phyloP scores from a whole-genome alignment of 64 coral and sea anemone species.

The Porites lutea region DNA sequence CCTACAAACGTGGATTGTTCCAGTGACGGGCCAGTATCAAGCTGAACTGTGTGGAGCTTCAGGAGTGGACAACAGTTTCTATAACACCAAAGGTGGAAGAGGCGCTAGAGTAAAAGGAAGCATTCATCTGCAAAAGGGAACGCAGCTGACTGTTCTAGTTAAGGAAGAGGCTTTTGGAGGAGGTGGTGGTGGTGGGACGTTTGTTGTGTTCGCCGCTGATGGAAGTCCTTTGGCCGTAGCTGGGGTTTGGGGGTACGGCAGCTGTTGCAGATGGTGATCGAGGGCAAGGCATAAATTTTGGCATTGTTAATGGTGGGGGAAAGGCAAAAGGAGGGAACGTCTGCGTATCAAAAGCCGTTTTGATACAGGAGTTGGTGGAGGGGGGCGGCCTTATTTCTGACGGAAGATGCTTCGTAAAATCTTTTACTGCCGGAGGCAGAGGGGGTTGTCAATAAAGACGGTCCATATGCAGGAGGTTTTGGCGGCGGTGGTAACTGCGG shows the following conservation, averaged over 20 bases:
- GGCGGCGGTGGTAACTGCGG: constrained; percentile 41
- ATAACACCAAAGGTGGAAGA: background rate
- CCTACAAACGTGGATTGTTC: constrained; percentile 14
- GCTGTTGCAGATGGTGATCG: constrained; percentile 20
- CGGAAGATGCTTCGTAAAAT: background rate
- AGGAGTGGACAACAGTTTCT: background rate
- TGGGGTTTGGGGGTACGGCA: background rate
- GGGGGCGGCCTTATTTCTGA: background rate
- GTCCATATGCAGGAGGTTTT: background rate
- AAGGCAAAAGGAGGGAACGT: background rate
- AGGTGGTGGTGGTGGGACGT: constrained; percentile 22
- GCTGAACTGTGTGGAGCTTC: constrained; percentile 21
- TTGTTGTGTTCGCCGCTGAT: constrained; percentile 6
- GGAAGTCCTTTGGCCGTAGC: constrained; percentile 11
- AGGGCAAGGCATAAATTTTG: background rate
- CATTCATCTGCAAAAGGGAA: constrained; percentile 1
- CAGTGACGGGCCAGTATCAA: constrained; percentile 4
- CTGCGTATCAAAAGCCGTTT: background rate
- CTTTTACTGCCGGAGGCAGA: background rate
- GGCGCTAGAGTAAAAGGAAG: background rate
- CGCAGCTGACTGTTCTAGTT: constrained; percentile 20
- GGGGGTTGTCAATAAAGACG: background rate
- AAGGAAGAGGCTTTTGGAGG: background rate
- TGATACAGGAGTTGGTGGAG: background rate
- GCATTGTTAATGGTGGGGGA: background rate